A percentile compares a stretch with the other conserved stretches of the same genome.
Conservation (phyloP, 2,113 vertebrate genomes). For the Orcinus orca region DNA sequence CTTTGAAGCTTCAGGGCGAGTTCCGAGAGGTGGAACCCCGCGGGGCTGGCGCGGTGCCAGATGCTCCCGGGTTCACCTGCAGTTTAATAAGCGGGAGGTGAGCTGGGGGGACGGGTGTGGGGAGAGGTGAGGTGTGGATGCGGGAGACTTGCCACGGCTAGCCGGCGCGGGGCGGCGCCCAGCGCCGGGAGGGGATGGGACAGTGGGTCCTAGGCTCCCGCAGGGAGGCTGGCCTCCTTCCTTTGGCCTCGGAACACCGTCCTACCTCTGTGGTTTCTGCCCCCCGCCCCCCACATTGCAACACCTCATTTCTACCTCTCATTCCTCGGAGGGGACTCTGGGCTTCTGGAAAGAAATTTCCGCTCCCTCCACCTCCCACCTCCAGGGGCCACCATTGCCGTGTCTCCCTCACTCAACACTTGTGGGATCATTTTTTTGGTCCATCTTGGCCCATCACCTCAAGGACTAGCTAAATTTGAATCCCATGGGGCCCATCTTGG, state of each 20-base stretch:
- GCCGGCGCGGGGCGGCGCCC: conserved; percentile 46
- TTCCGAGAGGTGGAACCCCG: neutral
- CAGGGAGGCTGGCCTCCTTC: neutral
- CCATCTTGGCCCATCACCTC: neutral
- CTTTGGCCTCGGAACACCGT: neutral
- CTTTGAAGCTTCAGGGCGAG: conserved; percentile 33
- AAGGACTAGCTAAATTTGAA: neutral
- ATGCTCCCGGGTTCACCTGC: conserved; percentile 71
- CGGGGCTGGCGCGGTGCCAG: conserved; percentile 59
- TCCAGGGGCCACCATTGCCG: neutral
- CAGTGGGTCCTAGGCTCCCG: neutral
- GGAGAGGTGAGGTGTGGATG: conserved; percentile 45
- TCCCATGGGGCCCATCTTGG: neutral
- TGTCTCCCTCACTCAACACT: neutral
- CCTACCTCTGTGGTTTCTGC: neutral
- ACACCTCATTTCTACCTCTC: neutral
- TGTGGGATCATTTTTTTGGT: neutral
- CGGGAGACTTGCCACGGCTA: conserved; percentile 70
- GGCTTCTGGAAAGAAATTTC: conserved; percentile 22
- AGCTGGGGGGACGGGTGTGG: conserved; percentile 51
- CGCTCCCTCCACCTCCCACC: too few species aligned
- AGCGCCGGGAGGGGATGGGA: neutral
- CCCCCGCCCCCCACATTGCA: neutral
- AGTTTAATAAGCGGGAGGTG: conserved; percentile 79
- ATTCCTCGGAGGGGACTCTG: neutral